phyloP scores from a whole-genome alignment of 2,888 invertebrate species.

The Lochmaea capreae region DNA sequence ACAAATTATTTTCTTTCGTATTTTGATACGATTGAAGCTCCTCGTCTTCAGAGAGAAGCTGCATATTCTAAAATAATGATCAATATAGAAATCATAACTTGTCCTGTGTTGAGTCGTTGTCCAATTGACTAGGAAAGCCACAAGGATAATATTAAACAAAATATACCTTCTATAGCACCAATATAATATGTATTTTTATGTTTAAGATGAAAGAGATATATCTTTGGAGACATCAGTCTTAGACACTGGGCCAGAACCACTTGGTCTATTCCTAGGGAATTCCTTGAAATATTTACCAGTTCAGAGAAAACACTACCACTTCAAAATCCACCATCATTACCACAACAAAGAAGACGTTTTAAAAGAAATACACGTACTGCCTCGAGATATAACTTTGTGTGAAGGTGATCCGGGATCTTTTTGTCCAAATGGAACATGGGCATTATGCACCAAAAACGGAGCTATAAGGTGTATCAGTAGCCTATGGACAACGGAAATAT shows the following conservation, averaged over 20 bases:
- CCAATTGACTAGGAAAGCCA: no score
- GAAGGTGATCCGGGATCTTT: slow-evolving; percentile 11
- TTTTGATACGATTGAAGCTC: no score
- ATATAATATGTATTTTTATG: not conserved
- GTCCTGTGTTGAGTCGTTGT: no score
- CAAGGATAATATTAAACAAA: no score
- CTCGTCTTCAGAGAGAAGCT: no score
- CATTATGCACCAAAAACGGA: slow-evolving; percentile 27
- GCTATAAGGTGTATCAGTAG: slow-evolving; percentile 27
- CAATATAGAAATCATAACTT: no score
- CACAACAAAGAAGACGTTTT: slow-evolving; percentile 20
- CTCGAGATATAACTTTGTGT: slow-evolving; percentile 27
- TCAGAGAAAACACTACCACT: slow-evolving; percentile 20
- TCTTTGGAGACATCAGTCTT: slow-evolving; percentile 2
- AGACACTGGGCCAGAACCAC: slow-evolving; percentile 19
- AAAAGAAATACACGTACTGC: slow-evolving; percentile 14
- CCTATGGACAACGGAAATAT: slow-evolving; percentile 20
- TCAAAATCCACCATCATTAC: slow-evolving; percentile 21
- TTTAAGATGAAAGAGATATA: not conserved
- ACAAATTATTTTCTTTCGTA: no score
- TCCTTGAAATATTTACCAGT: slow-evolving; percentile 16
- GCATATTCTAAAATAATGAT: no score
- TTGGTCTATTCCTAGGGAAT: slow-evolving; percentile 15
- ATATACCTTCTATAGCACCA: no score
- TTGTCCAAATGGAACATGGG: slow-evolving; percentile 20